phyloP scores from a whole-genome alignment of 2,113 vertebrate genomes.

The Pogona vitticeps region DNA sequence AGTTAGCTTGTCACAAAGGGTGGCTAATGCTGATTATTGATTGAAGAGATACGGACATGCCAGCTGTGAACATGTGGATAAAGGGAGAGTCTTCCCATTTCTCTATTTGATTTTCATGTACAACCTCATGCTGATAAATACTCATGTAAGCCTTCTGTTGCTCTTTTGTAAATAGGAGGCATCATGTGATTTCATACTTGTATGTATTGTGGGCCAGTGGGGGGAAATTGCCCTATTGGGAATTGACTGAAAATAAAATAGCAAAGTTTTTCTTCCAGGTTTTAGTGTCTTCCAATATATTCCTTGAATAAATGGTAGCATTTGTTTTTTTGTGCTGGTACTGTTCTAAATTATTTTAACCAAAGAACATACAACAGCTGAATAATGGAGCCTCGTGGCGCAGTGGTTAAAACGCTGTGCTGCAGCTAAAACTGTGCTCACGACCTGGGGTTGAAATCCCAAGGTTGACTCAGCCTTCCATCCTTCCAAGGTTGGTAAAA shows the following conservation, averaged over 20 bases:
- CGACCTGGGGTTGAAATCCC: too few species aligned
- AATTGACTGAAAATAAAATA: constrained; percentile 23
- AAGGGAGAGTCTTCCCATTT: constrained; percentile 46
- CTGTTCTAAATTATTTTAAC: background rate
- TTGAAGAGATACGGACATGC: constrained; percentile 65
- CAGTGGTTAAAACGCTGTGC: too few species aligned
- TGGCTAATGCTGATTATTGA: constrained; percentile 71
- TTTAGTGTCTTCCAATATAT: background rate
- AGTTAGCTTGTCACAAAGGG: constrained; percentile 71
- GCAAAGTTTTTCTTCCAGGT: background rate
- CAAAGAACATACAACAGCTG: background rate
- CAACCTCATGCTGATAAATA: constrained; percentile 49
- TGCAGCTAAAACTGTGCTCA: too few species aligned
- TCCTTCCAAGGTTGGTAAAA: too few species aligned
- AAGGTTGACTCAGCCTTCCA: too few species aligned
- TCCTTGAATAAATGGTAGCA: background rate
- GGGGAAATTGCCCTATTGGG: constrained; percentile 3
- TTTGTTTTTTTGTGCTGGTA: background rate
- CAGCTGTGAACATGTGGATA: constrained; percentile 73
- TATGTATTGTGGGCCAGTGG: background rate
- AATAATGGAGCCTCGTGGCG: too few species aligned
- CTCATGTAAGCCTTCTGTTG: constrained; percentile 32
- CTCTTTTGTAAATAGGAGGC: constrained; percentile 49
- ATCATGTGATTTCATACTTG: constrained; percentile 21
- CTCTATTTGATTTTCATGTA: constrained; percentile 47